Evolutionary conservation across 1,140 invertebrate genomes (phyloP).

Genomic region (Dendrolimus kikuchii): DNA sequence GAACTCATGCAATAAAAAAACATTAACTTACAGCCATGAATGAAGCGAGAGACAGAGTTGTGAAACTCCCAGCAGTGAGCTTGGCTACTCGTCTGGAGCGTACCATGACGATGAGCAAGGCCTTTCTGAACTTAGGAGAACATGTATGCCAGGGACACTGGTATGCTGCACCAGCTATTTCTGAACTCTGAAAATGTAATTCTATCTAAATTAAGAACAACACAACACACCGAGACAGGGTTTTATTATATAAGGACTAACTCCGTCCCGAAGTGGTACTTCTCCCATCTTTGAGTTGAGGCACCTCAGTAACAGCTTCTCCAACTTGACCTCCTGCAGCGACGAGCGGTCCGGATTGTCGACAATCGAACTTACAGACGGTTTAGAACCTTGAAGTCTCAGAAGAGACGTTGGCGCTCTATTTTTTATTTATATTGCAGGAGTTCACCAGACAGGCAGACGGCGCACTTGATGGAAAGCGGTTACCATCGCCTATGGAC

Average conservation of each 20-base stretch:
- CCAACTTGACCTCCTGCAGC: no score
- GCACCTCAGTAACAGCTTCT: no score
- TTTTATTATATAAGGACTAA: neutral
- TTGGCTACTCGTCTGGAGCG: slow-evolving; percentile 50
- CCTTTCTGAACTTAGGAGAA: slow-evolving; percentile 39
- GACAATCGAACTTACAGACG: no score
- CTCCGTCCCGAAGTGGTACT: no score
- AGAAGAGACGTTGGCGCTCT: no score
- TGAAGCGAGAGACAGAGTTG: slow-evolving; percentile 59
- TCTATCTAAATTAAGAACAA: neutral
- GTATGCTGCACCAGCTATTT: slow-evolving; percentile 53
- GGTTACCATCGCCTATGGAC: no score
- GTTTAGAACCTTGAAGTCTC: no score
- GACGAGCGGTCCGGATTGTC: no score
- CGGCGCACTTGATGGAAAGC: no score
- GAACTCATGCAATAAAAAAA: neutral
- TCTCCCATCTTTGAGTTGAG: no score
- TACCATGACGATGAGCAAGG: slow-evolving; percentile 61
- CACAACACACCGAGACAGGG: neutral
- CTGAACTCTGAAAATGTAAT: slow-evolving; percentile 35
- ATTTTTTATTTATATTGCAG: no score
- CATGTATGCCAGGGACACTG: slow-evolving; percentile 62
- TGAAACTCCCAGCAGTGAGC: slow-evolving; percentile 67
- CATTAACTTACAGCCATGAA: slow-evolving; percentile 54
- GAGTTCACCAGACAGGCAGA: no score